Conservation (phyloP, 2,888 invertebrate species). For the Athrips mouffetella region DNA sequence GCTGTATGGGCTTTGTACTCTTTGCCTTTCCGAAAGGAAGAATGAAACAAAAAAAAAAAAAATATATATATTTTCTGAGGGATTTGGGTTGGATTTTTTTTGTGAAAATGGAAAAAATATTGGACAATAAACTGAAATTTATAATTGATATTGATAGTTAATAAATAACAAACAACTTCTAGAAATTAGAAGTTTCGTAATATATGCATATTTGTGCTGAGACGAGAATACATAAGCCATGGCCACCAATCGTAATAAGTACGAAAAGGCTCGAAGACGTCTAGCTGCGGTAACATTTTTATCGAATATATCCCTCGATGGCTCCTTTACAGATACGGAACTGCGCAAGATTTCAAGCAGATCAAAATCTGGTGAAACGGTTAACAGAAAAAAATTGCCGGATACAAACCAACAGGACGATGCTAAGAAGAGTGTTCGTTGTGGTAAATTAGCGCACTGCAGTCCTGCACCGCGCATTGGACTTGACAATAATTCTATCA, state of each 20-base stretch:
- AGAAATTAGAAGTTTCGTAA: too few species aligned
- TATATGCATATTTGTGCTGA: too few species aligned
- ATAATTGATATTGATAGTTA: not conserved
- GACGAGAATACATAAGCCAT: constrained; percentile 39
- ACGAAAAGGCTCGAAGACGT: constrained; percentile 87
- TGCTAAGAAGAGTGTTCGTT: constrained; percentile 43
- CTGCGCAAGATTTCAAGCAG: constrained; percentile 46
- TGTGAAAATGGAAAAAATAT: not conserved
- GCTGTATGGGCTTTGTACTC: too few species aligned
- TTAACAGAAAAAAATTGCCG: constrained; percentile 36
- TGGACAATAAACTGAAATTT: not conserved
- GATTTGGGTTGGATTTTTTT: not conserved
- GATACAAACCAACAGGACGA: constrained; percentile 36
- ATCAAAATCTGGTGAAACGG: constrained; percentile 44
- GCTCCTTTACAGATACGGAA: constrained; percentile 86
- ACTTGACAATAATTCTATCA: constrained; percentile 79
- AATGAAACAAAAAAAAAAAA: too few species aligned
- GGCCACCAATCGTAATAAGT: constrained; percentile 63
- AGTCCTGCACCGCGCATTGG: constrained; percentile 55
- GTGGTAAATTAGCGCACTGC: constrained; percentile 49
- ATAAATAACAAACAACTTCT: too few species aligned
- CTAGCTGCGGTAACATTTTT: constrained; percentile 96
- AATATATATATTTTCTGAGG: not conserved
- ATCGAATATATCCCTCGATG: constrained; percentile 96
- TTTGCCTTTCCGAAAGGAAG: too few species aligned